Evolutionary conservation across 2,797 vertebrate genomes (phyloP).

Genomic region (Macrochelys suwanniensis): DNA sequence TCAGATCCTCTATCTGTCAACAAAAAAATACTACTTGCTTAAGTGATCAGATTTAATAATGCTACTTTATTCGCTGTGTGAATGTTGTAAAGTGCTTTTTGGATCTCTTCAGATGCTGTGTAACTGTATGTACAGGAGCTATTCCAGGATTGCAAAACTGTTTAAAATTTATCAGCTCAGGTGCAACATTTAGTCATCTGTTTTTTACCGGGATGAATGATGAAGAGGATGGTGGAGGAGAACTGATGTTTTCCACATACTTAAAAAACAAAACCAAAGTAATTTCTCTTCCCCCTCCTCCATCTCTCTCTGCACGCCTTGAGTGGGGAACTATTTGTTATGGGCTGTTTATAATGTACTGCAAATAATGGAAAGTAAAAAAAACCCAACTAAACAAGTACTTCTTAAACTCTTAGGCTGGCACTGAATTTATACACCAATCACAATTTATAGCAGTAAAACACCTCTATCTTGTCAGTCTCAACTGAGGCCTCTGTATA

Average conservation of each 20-base stretch:
- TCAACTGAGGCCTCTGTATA: not conserved
- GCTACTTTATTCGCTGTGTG: too few species aligned
- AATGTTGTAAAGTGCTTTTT: accelerated
- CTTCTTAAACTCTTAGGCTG: not conserved
- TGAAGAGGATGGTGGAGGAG: not conserved
- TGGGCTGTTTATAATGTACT: not conserved
- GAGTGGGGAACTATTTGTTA: not conserved
- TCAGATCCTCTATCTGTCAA: accelerated
- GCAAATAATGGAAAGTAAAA: not conserved
- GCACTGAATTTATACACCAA: not conserved
- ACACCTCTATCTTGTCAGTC: accelerated
- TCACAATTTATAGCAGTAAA: not conserved
- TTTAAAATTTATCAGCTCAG: not conserved
- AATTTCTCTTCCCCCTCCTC: not conserved
- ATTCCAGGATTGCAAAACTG: accelerated
- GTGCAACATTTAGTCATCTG: not conserved
- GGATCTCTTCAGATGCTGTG: not conserved
- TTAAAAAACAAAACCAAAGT: not conserved
- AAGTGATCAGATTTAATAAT: accelerated
- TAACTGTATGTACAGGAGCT: accelerated
- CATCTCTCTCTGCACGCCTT: not conserved
- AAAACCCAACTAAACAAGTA: not conserved
- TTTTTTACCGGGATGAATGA: not conserved
- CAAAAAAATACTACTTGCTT: not conserved
- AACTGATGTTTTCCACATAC: not conserved